Base-by-base conservation (phyloP, 2,113 vertebrate species). In the Sylvia atricapilla region DNA sequence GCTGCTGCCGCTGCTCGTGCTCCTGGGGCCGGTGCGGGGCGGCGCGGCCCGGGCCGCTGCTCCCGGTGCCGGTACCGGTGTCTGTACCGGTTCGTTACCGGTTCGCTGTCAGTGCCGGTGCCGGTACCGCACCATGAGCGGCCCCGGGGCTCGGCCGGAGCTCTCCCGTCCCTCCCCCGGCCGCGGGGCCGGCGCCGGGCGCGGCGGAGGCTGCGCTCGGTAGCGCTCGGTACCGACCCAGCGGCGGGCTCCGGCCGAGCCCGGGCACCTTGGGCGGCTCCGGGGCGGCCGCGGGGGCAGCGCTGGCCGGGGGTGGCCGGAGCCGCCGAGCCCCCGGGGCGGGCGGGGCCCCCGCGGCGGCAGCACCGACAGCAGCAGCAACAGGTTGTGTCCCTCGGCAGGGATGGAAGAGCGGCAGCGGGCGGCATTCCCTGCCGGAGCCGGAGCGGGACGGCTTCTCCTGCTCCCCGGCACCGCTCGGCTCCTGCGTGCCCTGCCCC, bases 381-480 rank as follows among this genome's bases (percentile, higher is more conserved):
- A 95, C 93, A 96, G 93, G 93, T 94, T 69, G 33, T 47, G 60
- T 78, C 86, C 86, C 50, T 49, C 86, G 33, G 94, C 91, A 78
- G 95, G 86, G 94, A 90, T 94, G 89, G 78, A 74, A 15, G 85
- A 50, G 64, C 15, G 86, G 49, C 63, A 91, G 73, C 24, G 77
- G 78, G 90, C 86, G 52, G 20, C 89, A 19, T 3, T 47, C 5
- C 50, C 18, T 3, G 64, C 62, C 74, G 58, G 33, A 44, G 22
- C 67, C 93, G 79, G n/a, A 24, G 92, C 94, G 84, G 87, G 79
- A 59, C 83, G 78, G 39, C 87, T 22, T 44, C 79, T 59, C 53
- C 86, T 7, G 83, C 68, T 12, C 53, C 17, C 44, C 63, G 86
- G 89, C 11, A 49, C 35, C 62, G 82, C 85, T 28, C 74, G 58